Base-by-base conservation (phyloP, 2,797 vertebrate genomes). In the Schizothorax lantsangensis region DNA sequence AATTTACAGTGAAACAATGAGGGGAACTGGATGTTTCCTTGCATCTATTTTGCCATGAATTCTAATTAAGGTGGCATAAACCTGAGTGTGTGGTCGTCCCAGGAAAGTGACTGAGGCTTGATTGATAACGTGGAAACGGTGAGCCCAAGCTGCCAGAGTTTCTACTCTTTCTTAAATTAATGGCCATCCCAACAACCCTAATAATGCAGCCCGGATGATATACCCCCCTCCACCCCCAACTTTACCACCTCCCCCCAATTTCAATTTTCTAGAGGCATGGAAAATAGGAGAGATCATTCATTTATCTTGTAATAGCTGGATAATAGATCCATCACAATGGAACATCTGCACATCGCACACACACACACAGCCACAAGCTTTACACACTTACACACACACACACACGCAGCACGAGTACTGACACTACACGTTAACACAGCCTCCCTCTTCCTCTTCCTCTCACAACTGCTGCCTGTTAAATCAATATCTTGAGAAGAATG, bases 291-390 rank as follows among this genome's bases (percentile, higher is more conserved):
- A 97, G 96, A 99, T 98, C 96, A 96, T 97, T 97, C 97, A 99
- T 99, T 99, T 98, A 98, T 98, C 97, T 98, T 99, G 97, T 99
- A 99, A 99, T 99, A 97, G 97, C 96, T 96, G 97, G 95, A 98
- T 99, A 99, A 99, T 99, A 99, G 97, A 99, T 98, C 96, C 96
- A 99, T 99, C 98, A 99, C 96, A 95, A 96, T 96, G 97, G 97
- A 98, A 97, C 96, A 97, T 96, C 96, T 96, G 95, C 91, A 93
- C 93, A 86, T 77, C 52, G 84, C 59, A 83, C 52, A 80, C 59
- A 81, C 81, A 78, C 75, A 78, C 75, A 38, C 49, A 36, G 57
- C 79, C 84, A 85, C 83, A 45, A 45, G 73, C 88, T 74, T 47
- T 45, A 74, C 11, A 47, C 47, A 71, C 82, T 36, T 36, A 73